These are phyloP conservation scores for Simalia tracyae DNA, from an alignment of 2,797 vertebrate species.

Conservation along the genomic window DNA sequence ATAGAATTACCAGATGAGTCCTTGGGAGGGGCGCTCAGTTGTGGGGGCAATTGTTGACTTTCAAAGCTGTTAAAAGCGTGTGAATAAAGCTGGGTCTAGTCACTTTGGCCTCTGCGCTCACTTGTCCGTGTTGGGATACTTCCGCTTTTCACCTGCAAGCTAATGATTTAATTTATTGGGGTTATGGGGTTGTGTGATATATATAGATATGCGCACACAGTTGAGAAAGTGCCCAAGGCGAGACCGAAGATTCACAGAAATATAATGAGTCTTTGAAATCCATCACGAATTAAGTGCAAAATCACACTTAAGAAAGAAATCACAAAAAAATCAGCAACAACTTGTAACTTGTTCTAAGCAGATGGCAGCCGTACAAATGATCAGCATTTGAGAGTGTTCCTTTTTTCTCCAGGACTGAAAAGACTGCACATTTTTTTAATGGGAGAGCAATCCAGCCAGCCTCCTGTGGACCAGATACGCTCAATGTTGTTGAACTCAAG, in stretches of 20 bases:
- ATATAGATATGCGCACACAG: neutral
- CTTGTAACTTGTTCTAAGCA: neutral
- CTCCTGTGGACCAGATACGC: neutral
- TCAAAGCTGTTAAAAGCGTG: neutral
- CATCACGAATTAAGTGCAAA: neutral
- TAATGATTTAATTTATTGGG: neutral
- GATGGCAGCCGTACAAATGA: neutral
- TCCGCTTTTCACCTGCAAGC: neutral
- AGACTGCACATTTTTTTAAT: neutral
- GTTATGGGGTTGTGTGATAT: neutral
- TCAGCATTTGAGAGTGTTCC: neutral
- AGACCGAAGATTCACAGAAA: neutral
- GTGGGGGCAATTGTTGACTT: neutral
- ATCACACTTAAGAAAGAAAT: neutral
- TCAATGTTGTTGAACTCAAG: neutral
- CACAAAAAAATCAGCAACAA: neutral
- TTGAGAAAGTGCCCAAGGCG: neutral
- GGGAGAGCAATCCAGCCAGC: neutral
- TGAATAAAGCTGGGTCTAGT: neutral
- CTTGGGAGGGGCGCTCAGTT: neutral
- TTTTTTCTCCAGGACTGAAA: neutral
- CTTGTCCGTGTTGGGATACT: neutral
- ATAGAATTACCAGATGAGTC: conserved; percentile 29
- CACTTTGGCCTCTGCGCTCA: neutral
- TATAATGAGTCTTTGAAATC: neutral